Evolutionary conservation across 2,113 vertebrate species (phyloP).

Genomic region (Trematocara marginatum): DNA sequence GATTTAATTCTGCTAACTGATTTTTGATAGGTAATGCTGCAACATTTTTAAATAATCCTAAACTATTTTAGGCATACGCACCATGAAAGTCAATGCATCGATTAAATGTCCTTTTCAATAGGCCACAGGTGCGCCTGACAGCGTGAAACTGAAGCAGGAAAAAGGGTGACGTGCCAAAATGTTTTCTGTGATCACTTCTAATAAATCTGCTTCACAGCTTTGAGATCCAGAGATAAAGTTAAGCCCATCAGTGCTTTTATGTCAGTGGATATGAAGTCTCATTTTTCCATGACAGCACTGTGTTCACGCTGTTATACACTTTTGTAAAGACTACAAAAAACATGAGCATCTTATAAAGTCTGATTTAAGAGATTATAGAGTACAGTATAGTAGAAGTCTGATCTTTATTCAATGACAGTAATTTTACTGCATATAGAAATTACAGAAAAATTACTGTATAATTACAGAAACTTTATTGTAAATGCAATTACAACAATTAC

Average conservation of each 20-base stretch:
- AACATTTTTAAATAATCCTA: not conserved
- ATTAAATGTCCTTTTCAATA: not conserved
- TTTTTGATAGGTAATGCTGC: not conserved
- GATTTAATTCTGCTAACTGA: not conserved
- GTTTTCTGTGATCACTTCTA: not conserved
- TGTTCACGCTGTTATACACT: not conserved
- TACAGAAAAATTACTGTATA: not conserved
- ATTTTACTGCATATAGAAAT: not conserved
- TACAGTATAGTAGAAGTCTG: not conserved
- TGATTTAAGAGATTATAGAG: not conserved
- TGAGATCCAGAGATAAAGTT: not conserved
- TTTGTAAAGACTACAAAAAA: not conserved
- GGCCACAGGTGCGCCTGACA: not conserved
- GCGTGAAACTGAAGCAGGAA: not conserved
- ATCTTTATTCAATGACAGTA: not conserved
- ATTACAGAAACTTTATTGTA: not conserved
- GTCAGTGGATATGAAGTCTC: not conserved
- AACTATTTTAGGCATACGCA: not conserved
- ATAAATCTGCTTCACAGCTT: not conserved
- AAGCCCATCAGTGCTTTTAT: not conserved
- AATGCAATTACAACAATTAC: not conserved
- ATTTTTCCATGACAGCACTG: not conserved
- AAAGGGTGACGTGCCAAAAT: not conserved
- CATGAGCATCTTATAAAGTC: not conserved
- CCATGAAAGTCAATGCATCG: not conserved